Percentiles rank a stretch among this genome's conserved stretches.
phyloP scores from a whole-genome alignment of 2,113 vertebrate genomes.

The Cyphomyrus discorhynchus region DNA sequence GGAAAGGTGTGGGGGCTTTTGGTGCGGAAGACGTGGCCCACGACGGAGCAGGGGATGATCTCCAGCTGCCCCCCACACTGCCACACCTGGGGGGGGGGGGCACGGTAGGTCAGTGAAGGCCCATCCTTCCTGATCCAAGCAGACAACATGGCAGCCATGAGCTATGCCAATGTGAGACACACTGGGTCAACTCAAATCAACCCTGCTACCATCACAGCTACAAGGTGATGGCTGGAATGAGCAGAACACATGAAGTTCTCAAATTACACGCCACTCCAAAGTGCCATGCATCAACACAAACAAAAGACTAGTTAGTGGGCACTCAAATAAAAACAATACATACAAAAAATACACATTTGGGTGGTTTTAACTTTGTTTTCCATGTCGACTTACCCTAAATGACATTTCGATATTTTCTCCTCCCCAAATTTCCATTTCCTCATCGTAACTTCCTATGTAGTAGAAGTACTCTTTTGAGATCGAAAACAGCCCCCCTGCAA shows the following conservation, averaged over 20 bases:
- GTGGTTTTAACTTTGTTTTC: background rate
- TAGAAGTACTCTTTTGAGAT: constrained; percentile 96
- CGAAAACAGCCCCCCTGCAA: constrained; percentile 94
- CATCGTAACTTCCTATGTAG: constrained; percentile 89
- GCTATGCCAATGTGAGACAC: background rate
- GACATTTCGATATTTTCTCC: constrained; percentile 99
- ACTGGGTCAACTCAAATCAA: background rate
- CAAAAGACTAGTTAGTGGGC: background rate
- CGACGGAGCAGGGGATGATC: constrained; percentile 68
- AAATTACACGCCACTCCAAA: background rate
- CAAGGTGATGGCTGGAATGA: background rate
- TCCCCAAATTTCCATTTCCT: constrained; percentile 99
- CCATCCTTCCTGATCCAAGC: background rate
- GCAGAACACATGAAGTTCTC: background rate
- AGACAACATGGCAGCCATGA: background rate
- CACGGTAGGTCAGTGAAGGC: background rate
- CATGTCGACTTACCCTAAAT: constrained; percentile 75
- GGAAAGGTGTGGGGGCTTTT: constrained; percentile 97
- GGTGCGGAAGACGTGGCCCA: constrained; percentile 95
- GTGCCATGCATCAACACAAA: background rate
- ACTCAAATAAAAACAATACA: constrained; percentile 32
- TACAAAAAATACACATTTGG: background rate
- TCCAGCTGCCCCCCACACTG: background rate
- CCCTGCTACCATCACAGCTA: background rate
- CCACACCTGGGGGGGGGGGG: background rate